Conservation (phyloP, 2,888 invertebrate genomes). For the Hermodice carunculata region DNA sequence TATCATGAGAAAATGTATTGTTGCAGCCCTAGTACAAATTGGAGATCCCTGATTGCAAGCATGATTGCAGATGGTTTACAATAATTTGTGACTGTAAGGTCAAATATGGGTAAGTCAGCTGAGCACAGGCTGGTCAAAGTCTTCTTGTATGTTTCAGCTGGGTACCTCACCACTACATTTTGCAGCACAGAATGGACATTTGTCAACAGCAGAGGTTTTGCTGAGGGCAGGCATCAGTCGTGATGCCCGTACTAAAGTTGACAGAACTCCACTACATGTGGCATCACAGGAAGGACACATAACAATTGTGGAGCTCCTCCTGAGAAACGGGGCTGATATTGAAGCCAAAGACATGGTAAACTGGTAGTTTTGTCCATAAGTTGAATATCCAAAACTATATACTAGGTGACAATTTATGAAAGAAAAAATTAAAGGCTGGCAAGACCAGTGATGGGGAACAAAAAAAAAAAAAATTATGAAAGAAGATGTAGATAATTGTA, state of each 20-base stretch:
- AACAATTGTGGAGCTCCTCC: constrained; percentile 79
- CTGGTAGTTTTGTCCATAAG: neutral
- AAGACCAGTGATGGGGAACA: too few relatives aligned
- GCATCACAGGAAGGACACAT: constrained; percentile 88
- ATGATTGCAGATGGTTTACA: too few relatives aligned
- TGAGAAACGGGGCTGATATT: constrained; percentile 80
- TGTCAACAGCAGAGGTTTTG: constrained; percentile 84
- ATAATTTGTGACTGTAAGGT: too few relatives aligned
- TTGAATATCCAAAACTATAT: too few relatives aligned
- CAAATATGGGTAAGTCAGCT: neutral
- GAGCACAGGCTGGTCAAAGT: neutral
- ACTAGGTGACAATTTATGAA: too few relatives aligned
- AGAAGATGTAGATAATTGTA: too few relatives aligned
- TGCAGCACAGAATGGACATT: constrained; percentile 85
- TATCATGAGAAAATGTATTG: too few relatives aligned
- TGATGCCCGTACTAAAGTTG: constrained; percentile 92
- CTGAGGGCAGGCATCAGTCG: constrained; percentile 88
- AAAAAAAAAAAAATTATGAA: too few relatives aligned
- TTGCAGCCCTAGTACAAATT: too few relatives aligned
- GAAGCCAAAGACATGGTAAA: constrained; percentile 84
- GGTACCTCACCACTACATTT: constrained; percentile 92
- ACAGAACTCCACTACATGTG: constrained; percentile 90
- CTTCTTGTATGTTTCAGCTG: constrained; percentile 73
- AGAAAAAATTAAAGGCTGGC: too few relatives aligned
- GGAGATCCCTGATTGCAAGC: too few relatives aligned